Conservation (phyloP, 2,113 vertebrate species). For the Hassar affinis region DNA sequence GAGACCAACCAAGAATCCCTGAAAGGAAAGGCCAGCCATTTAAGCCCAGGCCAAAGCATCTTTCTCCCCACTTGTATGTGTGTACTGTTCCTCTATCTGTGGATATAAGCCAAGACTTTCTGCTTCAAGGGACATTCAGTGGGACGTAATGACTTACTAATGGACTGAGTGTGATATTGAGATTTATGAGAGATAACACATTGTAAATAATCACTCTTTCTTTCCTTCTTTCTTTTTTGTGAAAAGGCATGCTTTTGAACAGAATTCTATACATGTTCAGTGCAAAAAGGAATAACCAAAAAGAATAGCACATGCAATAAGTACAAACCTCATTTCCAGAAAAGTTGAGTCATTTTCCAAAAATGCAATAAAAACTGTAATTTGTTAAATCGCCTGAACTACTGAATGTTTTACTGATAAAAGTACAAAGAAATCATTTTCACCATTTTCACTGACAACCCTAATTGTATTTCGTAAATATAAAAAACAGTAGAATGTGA, state of each 20-base stretch:
- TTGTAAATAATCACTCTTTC: conserved; percentile 12
- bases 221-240: not conserved
- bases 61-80: conserved; percentile 52
- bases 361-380: no score
- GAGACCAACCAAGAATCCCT: conserved; percentile 90
- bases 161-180: conserved; percentile 8
- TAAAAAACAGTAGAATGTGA: no score
- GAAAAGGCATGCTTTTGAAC: conserved; percentile 13
- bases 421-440: no score
- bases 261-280: conserved; percentile 15
- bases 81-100: conserved; percentile 61
- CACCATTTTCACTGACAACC: no score
- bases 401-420: no score
- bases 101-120: conserved; percentile 61
- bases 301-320: not conserved
- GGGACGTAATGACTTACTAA: conserved; percentile 2
- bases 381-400: no score
- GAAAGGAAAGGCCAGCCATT: conserved; percentile 56
- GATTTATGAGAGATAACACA: conserved; percentile 30
- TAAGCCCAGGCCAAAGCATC: conserved; percentile 26
- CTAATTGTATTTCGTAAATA: no score
- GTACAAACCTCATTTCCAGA: not conserved
- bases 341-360: no score
- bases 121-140: conserved; percentile 8
- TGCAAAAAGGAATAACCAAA: not conserved